Base-by-base conservation (phyloP, 1,140 invertebrate genomes). In the Leptoteleia sp. region DNA sequence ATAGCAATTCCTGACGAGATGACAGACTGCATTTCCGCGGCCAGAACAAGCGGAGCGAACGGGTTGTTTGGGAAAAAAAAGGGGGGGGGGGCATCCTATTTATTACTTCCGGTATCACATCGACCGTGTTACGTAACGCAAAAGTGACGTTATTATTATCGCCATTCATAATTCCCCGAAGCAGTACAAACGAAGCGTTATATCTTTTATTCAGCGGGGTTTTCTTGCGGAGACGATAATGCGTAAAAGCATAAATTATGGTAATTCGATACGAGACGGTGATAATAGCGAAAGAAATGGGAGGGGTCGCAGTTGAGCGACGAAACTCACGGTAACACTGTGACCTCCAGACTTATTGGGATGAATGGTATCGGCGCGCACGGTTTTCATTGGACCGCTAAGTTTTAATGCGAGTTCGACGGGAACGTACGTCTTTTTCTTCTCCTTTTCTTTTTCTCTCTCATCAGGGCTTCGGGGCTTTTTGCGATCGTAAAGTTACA, bases 361-460 rank as follows among this genome's bases (percentile, higher is more conserved):
- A 73, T 73, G 57, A 73, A 73, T 48, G 59, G 57, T 71, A 72
- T 72, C 40, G 48, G 48, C 27, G 47, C 19, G n/a, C n/a, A 33
- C 25, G 16, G 17, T 29, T 73, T 73, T 73, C 70, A 64, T 64
- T 73, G 70, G 50, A 54, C 50, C 57, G 57, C 70, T 31, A 73
- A 73, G 57, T 73, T 73, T 73, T 73, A 73, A 64, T 64, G 70
- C 19, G 50, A 73, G 40, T 73, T 73, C 48, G 38, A 42, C 29
- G 15, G 16, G n/a, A 68, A 68, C 25, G 50, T 38, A 22, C 12
- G 19, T 57, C 40, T 55, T 12, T 27, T 29, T 68, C n/a, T 27
- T 29, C 17, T 48, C 11, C 11, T 9, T 15, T 48, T 31, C 29
- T 57, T 35, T 68, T 35, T 57, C 25, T 67, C 25, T 52, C 19